Percentiles rank a stretch among this genome's conserved stretches.
phyloP scores from a whole-genome alignment of 2,888 invertebrate genomes.

The Oxystoma pomonae region DNA sequence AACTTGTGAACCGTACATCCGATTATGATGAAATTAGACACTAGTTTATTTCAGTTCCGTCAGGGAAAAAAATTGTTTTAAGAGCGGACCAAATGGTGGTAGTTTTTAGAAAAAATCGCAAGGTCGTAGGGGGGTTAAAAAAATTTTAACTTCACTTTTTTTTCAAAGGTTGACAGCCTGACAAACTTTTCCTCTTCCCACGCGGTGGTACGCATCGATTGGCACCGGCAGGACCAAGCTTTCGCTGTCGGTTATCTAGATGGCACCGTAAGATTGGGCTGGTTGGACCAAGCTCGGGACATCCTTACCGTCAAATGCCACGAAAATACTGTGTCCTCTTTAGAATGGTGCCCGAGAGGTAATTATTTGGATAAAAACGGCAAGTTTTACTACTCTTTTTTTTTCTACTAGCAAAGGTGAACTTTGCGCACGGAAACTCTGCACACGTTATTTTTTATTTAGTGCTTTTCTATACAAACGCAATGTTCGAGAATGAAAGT shows the following conservation, averaged over 20 bases:
- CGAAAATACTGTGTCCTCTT: constrained; percentile 43
- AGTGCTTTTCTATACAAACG: too few species aligned
- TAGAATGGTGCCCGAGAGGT: constrained; percentile 51
- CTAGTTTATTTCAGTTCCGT: too few species aligned
- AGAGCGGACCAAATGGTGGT: too few species aligned
- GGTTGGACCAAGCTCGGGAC: constrained; percentile 40
- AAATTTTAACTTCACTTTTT: background rate
- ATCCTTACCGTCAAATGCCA: constrained; percentile 45
- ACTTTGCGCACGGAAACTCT: too few species aligned
- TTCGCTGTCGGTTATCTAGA: constrained; percentile 56
- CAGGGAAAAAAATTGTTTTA: too few species aligned
- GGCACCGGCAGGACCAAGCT: constrained; percentile 53
- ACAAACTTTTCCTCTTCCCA: constrained; percentile 18
- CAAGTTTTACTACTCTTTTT: background rate
- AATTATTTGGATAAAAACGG: background rate
- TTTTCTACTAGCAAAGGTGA: background rate
- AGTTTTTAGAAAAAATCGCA: background rate
- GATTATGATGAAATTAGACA: too few species aligned
- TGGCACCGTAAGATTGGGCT: constrained; percentile 50
- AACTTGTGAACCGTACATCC: too few species aligned
- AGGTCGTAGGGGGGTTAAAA: background rate
- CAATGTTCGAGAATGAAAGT: too few species aligned
- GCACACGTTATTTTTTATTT: too few species aligned
- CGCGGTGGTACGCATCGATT: constrained; percentile 53
- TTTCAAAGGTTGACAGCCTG: constrained; percentile 13